These are phyloP conservation scores for Mirounga angustirostris DNA, from an alignment of 2,113 vertebrate species.

Conservation along the genomic window DNA sequence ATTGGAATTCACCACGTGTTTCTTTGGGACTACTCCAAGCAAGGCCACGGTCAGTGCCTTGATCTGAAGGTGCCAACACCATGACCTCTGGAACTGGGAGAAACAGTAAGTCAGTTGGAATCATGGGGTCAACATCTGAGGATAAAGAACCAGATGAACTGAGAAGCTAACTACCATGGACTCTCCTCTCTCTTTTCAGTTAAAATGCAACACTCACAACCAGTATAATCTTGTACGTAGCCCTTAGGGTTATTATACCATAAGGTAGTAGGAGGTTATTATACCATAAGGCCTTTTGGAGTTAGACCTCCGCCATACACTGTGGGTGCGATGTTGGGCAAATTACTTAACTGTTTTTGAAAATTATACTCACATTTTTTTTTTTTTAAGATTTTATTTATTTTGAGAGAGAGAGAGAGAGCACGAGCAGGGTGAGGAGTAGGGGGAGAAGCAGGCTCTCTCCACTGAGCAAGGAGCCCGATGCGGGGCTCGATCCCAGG, in stretches of 20 bases:
- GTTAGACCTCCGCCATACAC: background rate
- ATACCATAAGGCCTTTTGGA: background rate
- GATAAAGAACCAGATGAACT: background rate
- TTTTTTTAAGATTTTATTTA: no score
- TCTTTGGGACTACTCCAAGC: background rate
- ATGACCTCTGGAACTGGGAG: background rate
- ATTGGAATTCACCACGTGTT: background rate
- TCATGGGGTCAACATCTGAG: background rate
- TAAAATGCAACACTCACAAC: background rate
- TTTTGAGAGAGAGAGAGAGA: no score
- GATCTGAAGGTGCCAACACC: background rate
- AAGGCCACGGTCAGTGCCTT: background rate
- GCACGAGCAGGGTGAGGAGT: no score
- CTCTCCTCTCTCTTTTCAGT: background rate
- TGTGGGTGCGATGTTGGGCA: background rate
- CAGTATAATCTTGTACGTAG: background rate
- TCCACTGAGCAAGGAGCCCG: no score
- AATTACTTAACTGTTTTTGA: background rate
- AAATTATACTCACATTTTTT: background rate
- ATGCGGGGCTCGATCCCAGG: no score
- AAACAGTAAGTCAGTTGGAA: background rate
- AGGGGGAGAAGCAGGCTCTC: no score
- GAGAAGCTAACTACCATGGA: background rate
- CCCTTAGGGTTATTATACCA: background rate
- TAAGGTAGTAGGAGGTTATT: background rate